Evolutionary conservation across 2,113 vertebrate species (phyloP), one percentile per base, ranked within the genome.

Genomic region (Himantopus leucocephalus): DNA sequence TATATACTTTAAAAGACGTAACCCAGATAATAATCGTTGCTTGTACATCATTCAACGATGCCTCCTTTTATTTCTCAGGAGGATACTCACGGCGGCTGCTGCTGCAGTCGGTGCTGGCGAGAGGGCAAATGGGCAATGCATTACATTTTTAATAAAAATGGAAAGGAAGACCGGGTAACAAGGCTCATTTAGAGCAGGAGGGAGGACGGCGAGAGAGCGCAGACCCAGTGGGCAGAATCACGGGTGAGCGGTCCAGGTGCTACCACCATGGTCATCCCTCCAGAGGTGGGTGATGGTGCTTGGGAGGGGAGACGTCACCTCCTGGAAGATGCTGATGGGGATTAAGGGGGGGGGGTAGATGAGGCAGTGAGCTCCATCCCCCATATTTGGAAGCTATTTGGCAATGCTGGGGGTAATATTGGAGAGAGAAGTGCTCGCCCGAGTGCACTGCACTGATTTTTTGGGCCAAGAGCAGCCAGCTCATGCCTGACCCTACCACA

Each of bases 141-240:
- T 91, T 89, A 90, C 43, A 67, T 70, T 79, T 96, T 94, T 96
- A 95, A 97, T 96, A 94, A 97, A 97, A 97, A 77, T 84, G 96
- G 78, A 97, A 96, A 90, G 10, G 18, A 88, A 87, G 83, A 62
- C 62, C 52, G 66, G 1, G 6, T 58, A 66, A 55, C 10, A 14
- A 87, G n/a, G 41, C 9, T 66, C 23, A 2, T 82, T 50, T 26
- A 43, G 53, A 78, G 59, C 27, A 27, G 45, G 56, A 30, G 23
- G 37, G 55, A 32, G 48, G 53, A 24, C 19, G 52, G 53, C 3
- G 48, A 50, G 48, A 50, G 48, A 50, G 48, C 3, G 2, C 43
- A 41, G 55, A 53, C 20, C 24, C 19, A 37, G 23, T 23, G 11
- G 48, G 48, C 48, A 50, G 52, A 35, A 84, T 9, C 74, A 30